Evolutionary conservation across 1,140 invertebrate species (phyloP).

Genomic region (Heliconius eleuchia): DNA sequence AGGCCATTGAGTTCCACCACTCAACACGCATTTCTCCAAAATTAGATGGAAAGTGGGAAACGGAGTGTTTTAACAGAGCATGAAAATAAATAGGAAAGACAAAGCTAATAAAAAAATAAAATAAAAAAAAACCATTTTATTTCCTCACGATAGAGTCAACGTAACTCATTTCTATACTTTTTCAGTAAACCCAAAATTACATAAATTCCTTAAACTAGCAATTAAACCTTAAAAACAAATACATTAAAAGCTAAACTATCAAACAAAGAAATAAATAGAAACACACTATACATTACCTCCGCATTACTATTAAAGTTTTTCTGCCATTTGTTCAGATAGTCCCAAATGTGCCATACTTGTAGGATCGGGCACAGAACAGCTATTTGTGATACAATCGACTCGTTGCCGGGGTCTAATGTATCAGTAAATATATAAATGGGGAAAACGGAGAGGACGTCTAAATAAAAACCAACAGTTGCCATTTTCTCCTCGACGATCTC

Average conservation of each 20-base stretch:
- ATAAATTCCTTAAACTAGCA: too few species aligned
- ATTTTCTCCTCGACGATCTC: constrained; percentile 73
- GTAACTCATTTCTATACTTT: too few species aligned
- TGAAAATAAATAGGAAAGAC: too few species aligned
- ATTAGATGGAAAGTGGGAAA: too few species aligned
- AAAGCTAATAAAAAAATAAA: too few species aligned
- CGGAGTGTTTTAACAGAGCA: too few species aligned
- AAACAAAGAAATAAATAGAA: background rate
- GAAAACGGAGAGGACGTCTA: constrained; percentile 69
- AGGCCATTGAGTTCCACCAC: too few species aligned
- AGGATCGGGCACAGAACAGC: constrained; percentile 54
- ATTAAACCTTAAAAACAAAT: too few species aligned
- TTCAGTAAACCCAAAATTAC: too few species aligned
- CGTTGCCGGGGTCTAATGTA: constrained; percentile 55
- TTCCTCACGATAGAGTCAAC: too few species aligned
- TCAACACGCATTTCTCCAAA: too few species aligned
- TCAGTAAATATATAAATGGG: constrained; percentile 66
- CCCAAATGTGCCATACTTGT: constrained; percentile 74
- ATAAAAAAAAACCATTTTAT: too few species aligned
- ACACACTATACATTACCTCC: constrained; percentile 45
- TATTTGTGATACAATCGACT: constrained; percentile 53
- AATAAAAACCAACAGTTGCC: constrained; percentile 65
- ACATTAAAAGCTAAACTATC: background rate
- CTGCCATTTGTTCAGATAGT: constrained; percentile 62
- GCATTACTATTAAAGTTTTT: constrained; percentile 57